Percentiles rank a stretch among this genome's conserved stretches.
Conservation (phyloP, 64 coral and sea anemone species). For the Platygyra sinensis region DNA sequence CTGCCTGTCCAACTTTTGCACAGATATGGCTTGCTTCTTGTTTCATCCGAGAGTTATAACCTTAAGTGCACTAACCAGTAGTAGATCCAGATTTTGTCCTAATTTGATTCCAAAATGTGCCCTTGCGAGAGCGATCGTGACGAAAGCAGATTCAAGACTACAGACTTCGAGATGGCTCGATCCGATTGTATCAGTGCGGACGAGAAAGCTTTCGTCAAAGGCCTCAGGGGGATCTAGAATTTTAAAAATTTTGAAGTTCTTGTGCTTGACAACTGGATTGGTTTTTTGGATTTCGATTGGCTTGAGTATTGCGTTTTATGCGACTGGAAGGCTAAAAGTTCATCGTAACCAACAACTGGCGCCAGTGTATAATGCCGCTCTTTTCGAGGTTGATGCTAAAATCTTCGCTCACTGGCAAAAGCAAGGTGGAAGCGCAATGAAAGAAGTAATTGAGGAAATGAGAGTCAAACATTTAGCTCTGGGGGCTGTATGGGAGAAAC, state of each 20-base stretch:
- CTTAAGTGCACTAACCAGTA: not conserved
- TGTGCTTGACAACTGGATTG: not conserved
- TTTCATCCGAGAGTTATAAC: not conserved
- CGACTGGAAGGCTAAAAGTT: not conserved
- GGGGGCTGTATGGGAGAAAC: slow-evolving; percentile 18
- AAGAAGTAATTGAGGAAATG: slow-evolving; percentile 17
- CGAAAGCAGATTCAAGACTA: not conserved
- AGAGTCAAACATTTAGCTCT: slow-evolving; percentile 9
- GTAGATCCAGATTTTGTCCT: not conserved
- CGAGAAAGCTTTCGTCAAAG: not conserved
- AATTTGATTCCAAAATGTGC: not conserved
- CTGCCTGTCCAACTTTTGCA: no score
- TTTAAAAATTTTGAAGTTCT: not conserved
- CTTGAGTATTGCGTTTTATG: not conserved
- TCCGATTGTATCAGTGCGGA: not conserved
- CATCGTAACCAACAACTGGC: not conserved
- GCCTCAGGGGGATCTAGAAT: not conserved
- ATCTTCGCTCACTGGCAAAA: no score
- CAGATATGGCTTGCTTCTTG: not conserved
- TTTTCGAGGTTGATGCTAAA: not conserved
- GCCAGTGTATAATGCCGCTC: not conserved
- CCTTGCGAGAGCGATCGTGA: not conserved
- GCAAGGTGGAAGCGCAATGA: not conserved
- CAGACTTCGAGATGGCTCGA: not conserved
- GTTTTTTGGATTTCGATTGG: not conserved